Base-by-base conservation (phyloP, 2,797 vertebrate species). In the Scolopax bukidnonensis region DNA sequence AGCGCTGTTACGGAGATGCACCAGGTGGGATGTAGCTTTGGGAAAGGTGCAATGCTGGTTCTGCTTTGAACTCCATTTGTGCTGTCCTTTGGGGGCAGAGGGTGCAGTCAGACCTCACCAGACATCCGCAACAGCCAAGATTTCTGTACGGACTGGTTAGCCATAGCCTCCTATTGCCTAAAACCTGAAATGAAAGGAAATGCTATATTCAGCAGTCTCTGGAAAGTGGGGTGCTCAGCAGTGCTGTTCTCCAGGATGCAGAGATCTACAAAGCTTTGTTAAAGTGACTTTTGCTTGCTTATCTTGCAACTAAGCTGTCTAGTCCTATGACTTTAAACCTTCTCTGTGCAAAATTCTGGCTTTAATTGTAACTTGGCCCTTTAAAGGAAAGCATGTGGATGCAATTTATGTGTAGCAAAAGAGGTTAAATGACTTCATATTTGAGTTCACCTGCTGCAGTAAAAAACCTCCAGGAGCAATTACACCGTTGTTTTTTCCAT, bases 391-490 rank as follows among this genome's bases (percentile, higher is more conserved):
- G 59, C 96, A 95, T 95, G 74, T 95, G 91, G 96, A 94, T 97
- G 85, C 91, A 95, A 91, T 94, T 96, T 94, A 65, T n/a, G 54
- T 84, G 74, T 87, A 90, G 71, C 90, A 64, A 53, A 95, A 87
- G 86, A 94, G 86, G 93, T 95, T 94, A 96, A 93, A 95, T 94
- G 68, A 84, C 86, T 95, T 96, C 53, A 25, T 93, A 87, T 94
- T 96, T 41, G 75, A 96, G 76, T 95, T 96, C 91, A 95, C 96
- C 93, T 95, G 95, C 90, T 93, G 60, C 75, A 94, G 60, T 71
- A 59, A 92, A 81, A 94, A 93, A 80, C 54, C 78, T 92, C 73
- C 71, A 94, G 94, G 65, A 94, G 88, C 90, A 95, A 87, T 96
- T 95, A 75, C 2, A 3, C 57, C 68, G 77, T 90, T 89, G 68